phyloP scores from a whole-genome alignment of 1,140 invertebrate genomes.

The Drosophila tristis region DNA sequence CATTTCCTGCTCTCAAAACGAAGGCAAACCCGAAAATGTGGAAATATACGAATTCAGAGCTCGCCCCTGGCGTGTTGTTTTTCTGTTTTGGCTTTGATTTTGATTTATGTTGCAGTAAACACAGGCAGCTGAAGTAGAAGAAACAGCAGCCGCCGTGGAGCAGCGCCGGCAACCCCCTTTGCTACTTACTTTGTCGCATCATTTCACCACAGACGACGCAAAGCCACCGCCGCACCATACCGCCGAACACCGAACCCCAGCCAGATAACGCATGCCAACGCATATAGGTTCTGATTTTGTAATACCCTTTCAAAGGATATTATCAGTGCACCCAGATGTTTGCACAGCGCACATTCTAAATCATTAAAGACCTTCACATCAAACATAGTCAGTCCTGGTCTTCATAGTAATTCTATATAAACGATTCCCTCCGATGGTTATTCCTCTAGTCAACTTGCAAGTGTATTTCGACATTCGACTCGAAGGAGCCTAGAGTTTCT shows the following conservation, averaged over 20 bases:
- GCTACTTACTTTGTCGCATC: slow-evolving; percentile 81
- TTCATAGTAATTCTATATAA: no score
- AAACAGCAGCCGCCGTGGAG: slow-evolving; percentile 27
- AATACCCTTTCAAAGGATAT: slow-evolving; percentile 1
- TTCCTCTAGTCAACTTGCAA: no score
- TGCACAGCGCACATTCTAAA: no score
- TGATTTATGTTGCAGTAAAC: slow-evolving; percentile 80
- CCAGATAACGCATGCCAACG: slow-evolving; percentile 60
- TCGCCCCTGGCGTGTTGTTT: slow-evolving; percentile 54
- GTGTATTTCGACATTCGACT: no score
- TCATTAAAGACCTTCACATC: no score
- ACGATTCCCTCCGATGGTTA: no score
- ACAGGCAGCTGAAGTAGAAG: slow-evolving; percentile 51
- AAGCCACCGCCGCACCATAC: slow-evolving; percentile 3
- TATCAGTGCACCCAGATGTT: no score
- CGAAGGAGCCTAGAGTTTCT: no score
- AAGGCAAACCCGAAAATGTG: slow-evolving; percentile 42
- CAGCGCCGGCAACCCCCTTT: slow-evolving; percentile 68
- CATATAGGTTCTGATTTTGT: slow-evolving; percentile 47
- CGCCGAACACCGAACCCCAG: slow-evolving; percentile 19
- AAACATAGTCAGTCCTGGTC: no score
- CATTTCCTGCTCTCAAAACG: slow-evolving; percentile 44
- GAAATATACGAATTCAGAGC: slow-evolving; percentile 40
- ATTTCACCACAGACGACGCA: slow-evolving; percentile 62
- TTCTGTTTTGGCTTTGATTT: slow-evolving; percentile 72